Base-by-base conservation (phyloP, 2,797 vertebrate species). In the Neopelma chrysocephalum region DNA sequence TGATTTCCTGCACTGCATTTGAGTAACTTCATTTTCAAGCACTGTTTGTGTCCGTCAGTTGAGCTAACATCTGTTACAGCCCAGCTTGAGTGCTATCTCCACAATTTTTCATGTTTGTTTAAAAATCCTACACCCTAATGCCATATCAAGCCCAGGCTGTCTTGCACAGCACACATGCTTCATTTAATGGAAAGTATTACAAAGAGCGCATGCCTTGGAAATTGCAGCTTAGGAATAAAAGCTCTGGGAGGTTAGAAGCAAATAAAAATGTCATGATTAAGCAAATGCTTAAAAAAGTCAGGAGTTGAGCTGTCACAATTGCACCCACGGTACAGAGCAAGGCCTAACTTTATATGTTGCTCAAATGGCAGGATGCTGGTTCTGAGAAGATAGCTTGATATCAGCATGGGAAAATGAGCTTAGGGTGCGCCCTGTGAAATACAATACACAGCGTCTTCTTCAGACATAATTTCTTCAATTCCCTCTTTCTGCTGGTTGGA, bases 221-320 rank as follows among this genome's bases (percentile, higher is more conserved):
- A 64, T 14, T 36, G 78, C 83, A 29, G 93, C 32, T 95, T 47
- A 22, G 25, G 73, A 87, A 17, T 45, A 70, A 88, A 87, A 93
- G 90, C 94, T 94, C 42, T 82, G 68, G 48, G 53, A 81, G 64
- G 84, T 96, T 92, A 87, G 60, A 96, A 96, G 95, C 95, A 82
- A 93, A 90, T 71, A 66, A 92, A 94, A 95, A 61, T 82, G 75
- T 60, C 48, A 78, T 85, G 87, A 40, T 92, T 70, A 89, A 92
- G 95, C 92, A 89, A 94, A 89, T 71, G 87, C 64, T 75, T 75
- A 34, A 48, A 81, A 80, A 43, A 62, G 18, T 65, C 23, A n/a
- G 58, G 38, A 27, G 25, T 12, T 89, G 38, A 82, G 71, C 75
- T 87, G 42, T 77, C 81, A 51, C 70, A 76, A 66, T 34, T 27